Evolutionary conservation across 1,140 invertebrate species (phyloP), one percentile per base, ranked within the genome.

Genomic region (Pemphigus obesinymphae): DNA sequence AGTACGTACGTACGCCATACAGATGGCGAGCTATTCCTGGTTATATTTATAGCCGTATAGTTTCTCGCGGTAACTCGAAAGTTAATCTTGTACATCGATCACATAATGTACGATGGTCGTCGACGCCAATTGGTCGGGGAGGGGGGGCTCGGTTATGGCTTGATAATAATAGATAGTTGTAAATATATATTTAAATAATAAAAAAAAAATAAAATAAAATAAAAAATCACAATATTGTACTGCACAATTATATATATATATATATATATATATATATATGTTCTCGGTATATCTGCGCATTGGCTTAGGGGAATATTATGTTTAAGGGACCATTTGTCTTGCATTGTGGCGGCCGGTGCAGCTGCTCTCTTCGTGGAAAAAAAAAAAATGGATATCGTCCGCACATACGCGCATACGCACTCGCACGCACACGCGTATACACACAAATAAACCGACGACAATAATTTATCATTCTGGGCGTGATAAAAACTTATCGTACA

Each of bases 311-410:
- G 75, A 78, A 78, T 78, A n/a, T n/a, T n/a, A 78, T 34, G 23
- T 72, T 29, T 72, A 11, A 50, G 70, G 70, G 70, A 73, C 70
- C 70, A 80, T 80, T 80, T 80, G 76, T 80, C 76, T 80, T 80
- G 76, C 17, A 63, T 80, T 80, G 76, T 80, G 76, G 76, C 76
- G 76, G 37, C 76, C 76, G 31, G 37, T n/a, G 76, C 76, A 80
- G 76, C 76, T 80, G 76, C 76, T 80, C 76, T 50, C n/a, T 80
- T 61, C 76, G 55, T 63, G 37, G 76, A 80, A 75, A 70, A 73
- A 40, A n/a, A n/a, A 45, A 45, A 80, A 80, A 80, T 80, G 76
- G 76, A 61, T 80, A 80, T 80, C 34, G 50, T 61, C 34, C 76
- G 50, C 4, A 17, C 45, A 17, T 26, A 50, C 17, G 48, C 11